A percentile compares a stretch with the other conserved stretches of the same genome.
Conservation (phyloP, 2,113 vertebrate species). For the Nyctibius bracteatus region DNA sequence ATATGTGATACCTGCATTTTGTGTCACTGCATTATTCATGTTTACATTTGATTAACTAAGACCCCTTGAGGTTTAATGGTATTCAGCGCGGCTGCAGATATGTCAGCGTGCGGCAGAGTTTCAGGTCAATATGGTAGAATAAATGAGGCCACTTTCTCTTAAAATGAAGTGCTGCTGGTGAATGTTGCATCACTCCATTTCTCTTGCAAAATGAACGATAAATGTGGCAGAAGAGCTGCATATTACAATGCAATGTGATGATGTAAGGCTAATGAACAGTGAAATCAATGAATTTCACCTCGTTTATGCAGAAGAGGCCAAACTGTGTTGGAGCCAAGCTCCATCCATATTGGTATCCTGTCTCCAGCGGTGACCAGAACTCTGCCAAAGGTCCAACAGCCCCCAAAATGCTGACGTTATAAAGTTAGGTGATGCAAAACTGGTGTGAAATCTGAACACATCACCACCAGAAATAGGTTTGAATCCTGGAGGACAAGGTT, state of each 20-base stretch:
- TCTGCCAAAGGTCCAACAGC: not conserved
- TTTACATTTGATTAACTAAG: not conserved
- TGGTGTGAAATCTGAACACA: not conserved
- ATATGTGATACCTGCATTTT: not conserved
- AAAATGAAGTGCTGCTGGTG: not conserved
- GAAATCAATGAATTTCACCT: not conserved
- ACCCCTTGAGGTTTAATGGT: not conserved
- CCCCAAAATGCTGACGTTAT: not conserved
- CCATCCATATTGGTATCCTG: not conserved
- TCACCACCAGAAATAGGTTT: not conserved
- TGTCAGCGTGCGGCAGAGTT: not conserved
- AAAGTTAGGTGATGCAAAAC: not conserved
- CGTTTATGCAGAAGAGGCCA: not conserved
- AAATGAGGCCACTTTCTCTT: not conserved
- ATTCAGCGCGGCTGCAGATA: not conserved
- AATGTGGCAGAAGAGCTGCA: not conserved
- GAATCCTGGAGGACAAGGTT: not conserved
- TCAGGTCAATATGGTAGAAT: constrained; percentile 21
- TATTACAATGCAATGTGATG: not conserved
- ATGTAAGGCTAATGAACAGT: not conserved
- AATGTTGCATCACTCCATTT: not conserved
- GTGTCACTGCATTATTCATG: constrained; percentile 36
- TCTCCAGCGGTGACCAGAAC: not conserved
- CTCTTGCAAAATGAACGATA: not conserved
- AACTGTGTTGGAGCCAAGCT: not conserved